Base-by-base conservation (phyloP, 2,888 invertebrate species). In the Macrosoma leucophasiata region DNA sequence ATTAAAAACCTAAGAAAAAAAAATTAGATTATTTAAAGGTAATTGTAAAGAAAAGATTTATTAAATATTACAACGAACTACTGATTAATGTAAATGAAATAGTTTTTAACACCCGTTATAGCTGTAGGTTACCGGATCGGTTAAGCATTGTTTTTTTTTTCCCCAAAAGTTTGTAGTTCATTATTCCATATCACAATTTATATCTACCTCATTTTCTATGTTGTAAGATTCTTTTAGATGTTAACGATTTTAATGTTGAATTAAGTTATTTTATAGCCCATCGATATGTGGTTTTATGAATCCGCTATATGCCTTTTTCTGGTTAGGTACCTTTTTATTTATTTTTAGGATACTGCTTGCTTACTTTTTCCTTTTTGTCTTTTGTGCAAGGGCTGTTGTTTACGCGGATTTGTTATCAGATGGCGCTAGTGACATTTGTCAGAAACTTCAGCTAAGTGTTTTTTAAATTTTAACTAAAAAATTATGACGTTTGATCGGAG, bases 121-220 rank as follows among this genome's bases (percentile, higher is more conserved):
- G 31, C 39, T 44, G 30, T 29, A 24, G n/a, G n/a, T n/a, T n/a
- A n/a, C n/a, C n/a, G n/a, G n/a, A n/a, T n/a, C n/a, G n/a, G n/a
- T n/a, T n/a, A n/a, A n/a, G n/a, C n/a, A n/a, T n/a, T n/a, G n/a
- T n/a, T n/a, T n/a, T n/a, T n/a, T n/a, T n/a, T n/a, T n/a, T n/a
- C n/a, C n/a, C n/a, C n/a, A 33, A 20, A 27, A 51, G 62, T 62
- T 57, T 44, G 60, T 56, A 61, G 55, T 54, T 63, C 48, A 48
- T 62, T 62, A 73, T 65, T 76, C 72, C 81, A 82, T 82, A 84
- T 82, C 82, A 82, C 82, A 81, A 81, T 78, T 55, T 62, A 48
- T 69, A 82, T 77, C 82, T 84, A 84, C 82, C 82, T 84, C 82
- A 84, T 79, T 78, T 77, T 72, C 66, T 73, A 73, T 65, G 70